Base-by-base conservation (phyloP, 2,113 vertebrate species). In the Chrysemys picta region DNA sequence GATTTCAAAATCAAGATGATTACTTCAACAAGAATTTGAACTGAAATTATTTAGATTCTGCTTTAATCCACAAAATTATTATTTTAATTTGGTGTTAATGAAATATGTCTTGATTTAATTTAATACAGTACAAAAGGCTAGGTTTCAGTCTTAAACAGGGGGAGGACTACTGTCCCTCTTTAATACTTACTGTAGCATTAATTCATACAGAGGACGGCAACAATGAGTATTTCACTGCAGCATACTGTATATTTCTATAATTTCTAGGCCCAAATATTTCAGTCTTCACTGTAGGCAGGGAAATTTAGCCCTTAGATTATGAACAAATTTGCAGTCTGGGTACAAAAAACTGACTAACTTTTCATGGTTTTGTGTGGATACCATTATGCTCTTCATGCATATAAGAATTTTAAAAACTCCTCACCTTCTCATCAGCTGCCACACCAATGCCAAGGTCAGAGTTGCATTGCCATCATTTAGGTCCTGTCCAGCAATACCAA, bases 351-450 rank as follows among this genome's bases (percentile, higher is more conserved):
- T 38, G 10, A 50, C 75, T 7, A 78, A 54, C 2, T 12, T 83
- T 25, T 27, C 24, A 31, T 75, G 21, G 29, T 52, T 83, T 52
- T 25, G 10, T 24, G 45, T 82, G 22, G 57, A 89, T 72, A 45
- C 19, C 2, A 53, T 35, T n/a, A 21, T 42, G n/a, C 80, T 81
- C 56, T 35, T 12, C 47, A 29, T 82, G 52, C 38, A 85, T 69
- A 85, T 85, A 85, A 69, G 13, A 45, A 16, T 38, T 45, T 45
- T 53, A 22, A 59, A 35, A 83, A 82, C 80, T 50, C 84, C 94
- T 98, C 96, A 99, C 99, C 99, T 99, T 97, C 99, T 99, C 99
- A 99, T 99, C 91, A 99, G 97, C 93, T 99, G 99, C 99, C 99
- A 99, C 1, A 99, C 94, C 97, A 99, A 93, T 11, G 99, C 99